Conservation (phyloP, 23 tunicate species). For the Trididemnum clinides region DNA sequence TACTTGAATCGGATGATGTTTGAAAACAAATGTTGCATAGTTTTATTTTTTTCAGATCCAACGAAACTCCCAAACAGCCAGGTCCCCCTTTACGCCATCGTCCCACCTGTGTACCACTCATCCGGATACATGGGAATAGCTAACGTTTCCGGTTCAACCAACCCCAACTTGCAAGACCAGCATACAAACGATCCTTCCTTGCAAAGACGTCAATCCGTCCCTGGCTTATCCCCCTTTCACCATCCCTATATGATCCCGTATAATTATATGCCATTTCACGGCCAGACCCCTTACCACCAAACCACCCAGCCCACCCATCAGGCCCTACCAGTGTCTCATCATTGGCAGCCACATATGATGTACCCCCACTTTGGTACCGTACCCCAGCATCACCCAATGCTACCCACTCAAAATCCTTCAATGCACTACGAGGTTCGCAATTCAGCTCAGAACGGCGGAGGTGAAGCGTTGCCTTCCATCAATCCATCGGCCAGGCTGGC, state of each 20-base stretch:
- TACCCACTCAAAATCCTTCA: constrained; percentile 8
- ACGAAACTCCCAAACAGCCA: background rate
- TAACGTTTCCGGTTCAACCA: background rate
- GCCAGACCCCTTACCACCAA: constrained; percentile 8
- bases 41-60: background rate
- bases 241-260: constrained; percentile 50
- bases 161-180: constrained; percentile 5
- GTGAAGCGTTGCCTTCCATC: no score
- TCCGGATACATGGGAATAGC: constrained; percentile 14
- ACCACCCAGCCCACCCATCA: constrained; percentile 27
- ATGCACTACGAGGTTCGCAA: no score
- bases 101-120: background rate
- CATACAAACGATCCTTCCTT: constrained; percentile 9
- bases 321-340: constrained; percentile 36
- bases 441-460: no score
- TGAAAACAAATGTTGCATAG: no score
- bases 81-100: background rate
- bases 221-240: background rate
- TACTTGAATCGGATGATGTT: no score
- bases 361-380: constrained; percentile 33
- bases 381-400: background rate
- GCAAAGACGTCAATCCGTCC: constrained; percentile 22
- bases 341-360: constrained; percentile 59
- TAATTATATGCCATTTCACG: constrained; percentile 47
- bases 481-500: no score